Conservation (phyloP, 2,113 vertebrate genomes). For the Phalacrocorax carbo region DNA sequence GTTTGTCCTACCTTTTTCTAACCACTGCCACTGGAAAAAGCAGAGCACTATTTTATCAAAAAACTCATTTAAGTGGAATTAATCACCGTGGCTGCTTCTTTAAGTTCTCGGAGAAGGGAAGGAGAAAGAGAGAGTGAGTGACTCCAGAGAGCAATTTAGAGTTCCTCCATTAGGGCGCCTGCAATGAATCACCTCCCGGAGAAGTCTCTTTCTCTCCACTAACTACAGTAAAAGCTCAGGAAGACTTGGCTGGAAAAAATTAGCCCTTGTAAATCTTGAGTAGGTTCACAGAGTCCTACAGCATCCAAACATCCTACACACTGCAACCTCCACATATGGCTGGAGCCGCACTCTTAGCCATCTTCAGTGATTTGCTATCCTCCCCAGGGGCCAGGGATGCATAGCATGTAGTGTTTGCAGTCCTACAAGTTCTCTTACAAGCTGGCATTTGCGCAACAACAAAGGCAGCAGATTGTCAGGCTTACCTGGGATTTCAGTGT, state of each 20-base stretch:
- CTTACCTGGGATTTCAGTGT: not conserved
- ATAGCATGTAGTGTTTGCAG: not conserved
- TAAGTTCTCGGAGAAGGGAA: not conserved
- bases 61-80: not conserved
- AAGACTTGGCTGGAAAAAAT: not conserved
- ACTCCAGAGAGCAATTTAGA: not conserved
- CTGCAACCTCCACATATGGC: not conserved
- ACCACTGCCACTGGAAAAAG: not conserved
- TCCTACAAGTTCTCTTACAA: not conserved
- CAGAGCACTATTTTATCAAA: not conserved
- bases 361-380: not conserved
- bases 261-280: not conserved
- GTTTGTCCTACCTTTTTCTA: not conserved
- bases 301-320: not conserved
- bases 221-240: not conserved
- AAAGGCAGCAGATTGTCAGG: not conserved
- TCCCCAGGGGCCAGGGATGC: not conserved
- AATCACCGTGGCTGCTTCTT: not conserved
- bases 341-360: not conserved
- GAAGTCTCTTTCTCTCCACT: not conserved
- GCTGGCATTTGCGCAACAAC: not conserved
- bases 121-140: not conserved
- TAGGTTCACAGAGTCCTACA: not conserved
- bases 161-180: not conserved
- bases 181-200: not conserved